phyloP scores from a whole-genome alignment of 1,140 invertebrate species.

The Drosophila orena region DNA sequence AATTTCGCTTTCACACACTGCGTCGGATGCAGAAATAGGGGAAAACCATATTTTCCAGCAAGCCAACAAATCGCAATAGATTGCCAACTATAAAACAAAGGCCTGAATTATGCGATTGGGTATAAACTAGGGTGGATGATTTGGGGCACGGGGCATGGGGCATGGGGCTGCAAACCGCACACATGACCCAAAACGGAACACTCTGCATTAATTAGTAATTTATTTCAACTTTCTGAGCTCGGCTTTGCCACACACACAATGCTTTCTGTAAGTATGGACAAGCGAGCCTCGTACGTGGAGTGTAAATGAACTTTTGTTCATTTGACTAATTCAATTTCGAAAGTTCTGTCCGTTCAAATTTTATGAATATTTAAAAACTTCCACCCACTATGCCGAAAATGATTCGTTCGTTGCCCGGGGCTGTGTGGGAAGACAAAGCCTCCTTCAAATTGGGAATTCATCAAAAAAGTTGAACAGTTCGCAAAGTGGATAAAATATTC shows the following conservation, averaged over 20 bases:
- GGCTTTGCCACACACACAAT: constrained; percentile 27
- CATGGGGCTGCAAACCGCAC: constrained; percentile 1
- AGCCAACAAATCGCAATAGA: constrained; percentile 72
- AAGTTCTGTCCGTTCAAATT: constrained; percentile 70
- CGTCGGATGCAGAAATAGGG: constrained; percentile 35
- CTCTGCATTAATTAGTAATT: constrained; percentile 73
- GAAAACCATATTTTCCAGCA: constrained; percentile 57
- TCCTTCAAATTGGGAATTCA: constrained; percentile 79
- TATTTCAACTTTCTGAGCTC: constrained; percentile 57
- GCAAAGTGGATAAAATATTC: constrained; percentile 78
- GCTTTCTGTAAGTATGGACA: constrained; percentile 23
- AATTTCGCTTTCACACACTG: constrained; percentile 67
- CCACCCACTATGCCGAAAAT: constrained; percentile 43
- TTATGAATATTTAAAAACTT: constrained; percentile 81
- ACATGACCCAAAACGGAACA: constrained; percentile 23
- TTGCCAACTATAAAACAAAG: constrained; percentile 65
- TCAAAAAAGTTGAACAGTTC: constrained; percentile 78
- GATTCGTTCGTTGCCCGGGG: constrained; percentile 56
- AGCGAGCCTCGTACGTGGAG: constrained; percentile 12
- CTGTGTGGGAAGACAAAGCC: constrained; percentile 61
- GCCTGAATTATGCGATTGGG: constrained; percentile 22
- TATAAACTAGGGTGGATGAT: no score
- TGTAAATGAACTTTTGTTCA: constrained; percentile 72
- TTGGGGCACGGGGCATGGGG: neutral
- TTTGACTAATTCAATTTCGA: constrained; percentile 80